Evolutionary conservation across 2,113 vertebrate species (phyloP), one percentile per base, ranked within the genome.

Genomic region (Salvelinus namaycush): DNA sequence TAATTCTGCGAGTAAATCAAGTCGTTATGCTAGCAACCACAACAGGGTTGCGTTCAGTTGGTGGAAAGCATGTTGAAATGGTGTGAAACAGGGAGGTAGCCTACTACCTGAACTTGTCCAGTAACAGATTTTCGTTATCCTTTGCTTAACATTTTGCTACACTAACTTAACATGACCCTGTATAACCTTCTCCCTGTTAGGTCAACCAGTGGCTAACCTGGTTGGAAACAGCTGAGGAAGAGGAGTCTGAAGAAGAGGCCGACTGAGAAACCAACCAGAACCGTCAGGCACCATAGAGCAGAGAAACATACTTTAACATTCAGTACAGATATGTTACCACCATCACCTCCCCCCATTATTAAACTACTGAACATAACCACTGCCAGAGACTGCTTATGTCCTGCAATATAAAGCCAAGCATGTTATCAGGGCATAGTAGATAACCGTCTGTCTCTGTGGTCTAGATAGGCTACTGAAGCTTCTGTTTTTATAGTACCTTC

Each of bases 121-220:
- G 9, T 44, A 44, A 44, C 9, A 12, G 8, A 39, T 39, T 39
- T 39, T 39, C 8, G 1, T 39, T 39, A 39, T 39, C 39, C 39
- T 39, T 39, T 39, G 39, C 39, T 39, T 39, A 39, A 39, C 34
- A 39, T 39, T 39, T 39, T 39, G 3, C 12, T 51, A 51, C 12
- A 51, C 49, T 12, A 3, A 4, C 14, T 14, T 12, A 12, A 51
- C 12, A 16, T 6, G 1, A 39, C 66, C 31, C 7, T 39, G 8
- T 26, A 4, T 39, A 51, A 29, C 70, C 20, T 13, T 49, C 16
- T n/a, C 29, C 54, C 60, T 16, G 0, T 11, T 86, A 99, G 97
- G 98, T 99, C 75, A 99, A 99, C 93, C 98, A 99, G 74, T 99
- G 98, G 97, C 93, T 99, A 88, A 99, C 97, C 88, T 99, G 98